A percentile compares a stretch with the other conserved stretches of the same genome.
Conservation (phyloP, 2,113 vertebrate species). For the Martes martes region DNA sequence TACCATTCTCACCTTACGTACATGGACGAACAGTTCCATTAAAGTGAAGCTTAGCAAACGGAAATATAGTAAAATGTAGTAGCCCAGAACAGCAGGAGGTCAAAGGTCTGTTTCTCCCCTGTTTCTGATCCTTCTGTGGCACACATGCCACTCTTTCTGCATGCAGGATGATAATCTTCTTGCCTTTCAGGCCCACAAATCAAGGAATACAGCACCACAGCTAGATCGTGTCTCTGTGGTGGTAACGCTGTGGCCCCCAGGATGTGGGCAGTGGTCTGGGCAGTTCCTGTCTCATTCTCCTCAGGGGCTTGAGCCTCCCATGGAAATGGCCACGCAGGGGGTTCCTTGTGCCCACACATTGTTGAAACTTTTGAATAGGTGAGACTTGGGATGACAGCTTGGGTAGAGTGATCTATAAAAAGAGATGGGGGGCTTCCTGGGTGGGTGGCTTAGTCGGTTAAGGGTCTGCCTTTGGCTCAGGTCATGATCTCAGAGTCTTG, state of each 20-base stretch:
- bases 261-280: background rate
- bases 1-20: background rate
- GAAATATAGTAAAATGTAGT: background rate
- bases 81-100: background rate
- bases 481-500: background rate
- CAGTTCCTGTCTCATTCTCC: background rate
- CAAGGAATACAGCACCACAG: background rate
- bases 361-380: background rate
- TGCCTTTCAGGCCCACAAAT: background rate
- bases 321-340: background rate
- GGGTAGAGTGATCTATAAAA: background rate
- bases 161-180: background rate
- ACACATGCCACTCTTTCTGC: background rate
- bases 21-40: background rate
- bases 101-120: background rate
- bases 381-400: background rate
- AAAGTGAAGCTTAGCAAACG: background rate
- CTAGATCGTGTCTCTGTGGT: background rate
- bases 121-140: background rate
- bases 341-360: background rate
- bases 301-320: background rate
- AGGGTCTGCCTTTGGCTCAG: background rate
- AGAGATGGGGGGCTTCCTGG: background rate
- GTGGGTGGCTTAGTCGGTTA: background rate
- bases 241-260: accelerated